Percentiles rank a stretch among this genome's conserved stretches.
These are phyloP conservation scores for Spodoptera picta DNA, from an alignment of 2,888 invertebrate species.

Conservation along the genomic window DNA sequence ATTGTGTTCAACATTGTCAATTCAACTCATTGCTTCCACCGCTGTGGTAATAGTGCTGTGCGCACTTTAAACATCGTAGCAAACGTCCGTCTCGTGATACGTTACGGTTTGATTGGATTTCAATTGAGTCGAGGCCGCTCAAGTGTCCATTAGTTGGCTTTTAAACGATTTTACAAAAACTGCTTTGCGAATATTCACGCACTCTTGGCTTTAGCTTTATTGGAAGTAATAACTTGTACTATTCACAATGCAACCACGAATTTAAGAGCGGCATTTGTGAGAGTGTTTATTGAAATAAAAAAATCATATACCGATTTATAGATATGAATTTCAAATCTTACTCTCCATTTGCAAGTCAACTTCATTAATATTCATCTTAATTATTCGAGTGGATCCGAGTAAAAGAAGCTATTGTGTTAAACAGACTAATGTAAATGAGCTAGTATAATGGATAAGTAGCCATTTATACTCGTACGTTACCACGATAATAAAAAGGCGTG, in stretches of 20 bases:
- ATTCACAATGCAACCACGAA: slow-evolving; percentile 45
- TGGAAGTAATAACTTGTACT: slow-evolving; percentile 9
- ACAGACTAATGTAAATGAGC: slow-evolving; percentile 30
- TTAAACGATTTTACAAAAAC: slow-evolving; percentile 64
- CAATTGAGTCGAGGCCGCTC: slow-evolving; percentile 69
- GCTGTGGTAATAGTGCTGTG: slow-evolving; percentile 62
- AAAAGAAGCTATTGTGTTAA: slow-evolving; percentile 43
- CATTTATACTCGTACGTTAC: slow-evolving; percentile 11
- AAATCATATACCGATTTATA: slow-evolving; percentile 14
- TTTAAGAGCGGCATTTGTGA: slow-evolving; percentile 18
- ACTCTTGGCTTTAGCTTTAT: slow-evolving; percentile 54
- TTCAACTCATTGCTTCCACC: slow-evolving; percentile 70
- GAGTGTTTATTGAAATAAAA: slow-evolving; percentile 11
- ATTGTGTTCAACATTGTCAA: slow-evolving; percentile 70
- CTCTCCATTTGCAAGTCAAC: slow-evolving; percentile 28
- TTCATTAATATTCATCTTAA: slow-evolving; percentile 30
- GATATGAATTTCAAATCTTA: slow-evolving; percentile 41
- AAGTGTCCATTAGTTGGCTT: slow-evolving; percentile 56
- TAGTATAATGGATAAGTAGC: slow-evolving; percentile 13
- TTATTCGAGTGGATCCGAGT: slow-evolving; percentile 33
- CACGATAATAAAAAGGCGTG: slow-evolving; percentile 7
- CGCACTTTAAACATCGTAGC: slow-evolving; percentile 61
- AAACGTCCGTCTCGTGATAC: slow-evolving; percentile 58
- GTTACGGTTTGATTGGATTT: slow-evolving; percentile 69
- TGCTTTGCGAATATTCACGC: slow-evolving; percentile 59